Evolutionary conservation across 2,113 vertebrate genomes (phyloP), one percentile per base, ranked within the genome.

Genomic region (Tretioscincus oriximinensis): DNA sequence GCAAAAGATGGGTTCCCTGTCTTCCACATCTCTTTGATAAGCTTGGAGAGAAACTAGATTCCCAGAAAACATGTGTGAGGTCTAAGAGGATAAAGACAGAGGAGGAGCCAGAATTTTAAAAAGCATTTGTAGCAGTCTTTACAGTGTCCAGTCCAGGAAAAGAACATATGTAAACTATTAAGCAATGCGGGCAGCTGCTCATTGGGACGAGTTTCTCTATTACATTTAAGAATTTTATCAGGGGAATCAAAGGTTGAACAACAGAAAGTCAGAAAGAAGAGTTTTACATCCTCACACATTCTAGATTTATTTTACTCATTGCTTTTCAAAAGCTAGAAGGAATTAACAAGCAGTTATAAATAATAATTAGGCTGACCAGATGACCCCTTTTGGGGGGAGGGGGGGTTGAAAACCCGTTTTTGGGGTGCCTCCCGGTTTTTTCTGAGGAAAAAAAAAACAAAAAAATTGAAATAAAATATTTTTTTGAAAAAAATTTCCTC

Each of bases 51-150:
- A 51, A 49, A 81, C 35, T 1, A 58, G 49, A 47, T 70, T 61
- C 26, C 65, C 21, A 14, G 73, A 29, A 76, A 82, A 82, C 73
- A 82, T 82, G 65, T 82, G 80, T 70, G 73, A 82, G 80, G 80
- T 82, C 80, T 76, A 70, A 51, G 51, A 81, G 65, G 26, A 82
- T 76, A 82, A 76, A 82, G 69, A 73, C 73, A 76, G 80, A 70
- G 80, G 80, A 82, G 80, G 80, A 70, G 47, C 22, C 41, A 73
- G 80, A 61, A 47, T 67, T 67, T 68, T 74, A 51, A 35, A 68
- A 66, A 26, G 9, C 72, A 81, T 67, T 49, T 41, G 51, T 49
- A 61, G 16, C 54, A 70, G 58, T 76, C 74, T 76, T 82, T 28
- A 63, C 14, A 70, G 11, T 8, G 2, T 10, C 20, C 73, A 82